Base-by-base conservation (phyloP, 2,113 vertebrate species). In the Formicarius rufipectus region DNA sequence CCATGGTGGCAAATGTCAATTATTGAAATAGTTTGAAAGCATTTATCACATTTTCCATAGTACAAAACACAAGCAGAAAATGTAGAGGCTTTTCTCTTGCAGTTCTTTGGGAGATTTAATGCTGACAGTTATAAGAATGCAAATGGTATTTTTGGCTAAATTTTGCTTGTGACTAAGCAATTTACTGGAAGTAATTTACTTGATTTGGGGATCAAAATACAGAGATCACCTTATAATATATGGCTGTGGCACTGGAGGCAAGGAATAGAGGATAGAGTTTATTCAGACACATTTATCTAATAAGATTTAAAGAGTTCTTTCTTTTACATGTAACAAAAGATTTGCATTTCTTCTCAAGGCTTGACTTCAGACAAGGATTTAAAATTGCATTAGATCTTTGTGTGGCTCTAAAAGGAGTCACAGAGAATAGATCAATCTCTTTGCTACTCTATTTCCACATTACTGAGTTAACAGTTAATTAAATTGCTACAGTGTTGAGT, bases 211-310 rank as follows among this genome's bases (percentile, higher is more conserved):
- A 90, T 84, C 72, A 74, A 94, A 93, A 90, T 35, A 82, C 42
- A 86, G 28, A 62, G 12, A 31, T 84, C 37, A 86, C 64, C 42
- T 67, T 68, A 40, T 30, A 53, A 78, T 87, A 40, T 9, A 50
- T 37, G 9, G 10, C 12, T 78, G 50, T 91, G 53, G 60, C 55
- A 80, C 40, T 40, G 40, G 27, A 89, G 49, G n/a, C 35, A 66
- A 77, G 13, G n/a, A 83, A 74, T 18, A 23, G 35, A 62, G 19
- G 39, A 35, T 5, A 81, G 53, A 80, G 20, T 45, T 94, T 84
- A 87, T 92, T 95, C 52, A 84, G 71, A 81, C 18, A 74, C 84
- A 89, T 88, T 91, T 90, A 81, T 84, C 58, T 91, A 96, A 91
- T 82, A 76, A 87, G 90, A 76, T 94, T 93, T 90, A 39, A 39